These are phyloP conservation scores for Caenorhabditis japonica DNA, from an alignment of 2,888 invertebrate species.

Conservation along the genomic window DNA sequence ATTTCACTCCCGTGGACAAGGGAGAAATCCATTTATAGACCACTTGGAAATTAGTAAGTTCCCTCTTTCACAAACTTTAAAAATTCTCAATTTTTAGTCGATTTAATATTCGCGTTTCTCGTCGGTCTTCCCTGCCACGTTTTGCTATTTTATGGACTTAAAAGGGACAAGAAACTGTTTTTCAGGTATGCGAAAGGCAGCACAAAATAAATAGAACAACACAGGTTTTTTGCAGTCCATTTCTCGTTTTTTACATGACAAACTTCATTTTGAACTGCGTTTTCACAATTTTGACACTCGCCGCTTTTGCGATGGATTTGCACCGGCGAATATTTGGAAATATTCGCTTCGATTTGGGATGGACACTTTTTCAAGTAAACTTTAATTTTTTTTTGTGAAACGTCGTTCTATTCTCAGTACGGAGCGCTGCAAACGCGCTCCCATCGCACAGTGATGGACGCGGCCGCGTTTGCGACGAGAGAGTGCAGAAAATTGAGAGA, in stretches of 20 bases:
- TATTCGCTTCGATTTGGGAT: constrained; percentile 61
- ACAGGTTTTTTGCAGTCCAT: constrained; percentile 48
- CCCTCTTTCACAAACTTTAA: too few species aligned
- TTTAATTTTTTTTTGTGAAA: not conserved
- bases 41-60: constrained; percentile 47
- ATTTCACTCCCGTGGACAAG: constrained; percentile 46
- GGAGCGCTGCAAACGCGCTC: not conserved
- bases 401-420: too few species aligned
- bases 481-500: too few species aligned
- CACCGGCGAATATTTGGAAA: constrained; percentile 64
- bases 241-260: constrained; percentile 64
- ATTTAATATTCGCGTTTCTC: constrained; percentile 63
- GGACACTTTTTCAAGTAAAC: constrained; percentile 63
- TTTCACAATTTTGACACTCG: constrained; percentile 61
- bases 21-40: constrained; percentile 52
- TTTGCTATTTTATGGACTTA: constrained; percentile 58
- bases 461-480: too few species aligned
- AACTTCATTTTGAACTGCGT: constrained; percentile 65
- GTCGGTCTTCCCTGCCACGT: constrained; percentile 67
- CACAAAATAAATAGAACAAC: not conserved
- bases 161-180: constrained; percentile 55
- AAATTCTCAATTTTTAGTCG: constrained; percentile 52
- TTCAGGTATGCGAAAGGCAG: constrained; percentile 44
- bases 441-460: too few species aligned
- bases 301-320: constrained; percentile 61